Base-by-base conservation (phyloP, 2,888 invertebrate species). In the Dastarcus helophoroides region DNA sequence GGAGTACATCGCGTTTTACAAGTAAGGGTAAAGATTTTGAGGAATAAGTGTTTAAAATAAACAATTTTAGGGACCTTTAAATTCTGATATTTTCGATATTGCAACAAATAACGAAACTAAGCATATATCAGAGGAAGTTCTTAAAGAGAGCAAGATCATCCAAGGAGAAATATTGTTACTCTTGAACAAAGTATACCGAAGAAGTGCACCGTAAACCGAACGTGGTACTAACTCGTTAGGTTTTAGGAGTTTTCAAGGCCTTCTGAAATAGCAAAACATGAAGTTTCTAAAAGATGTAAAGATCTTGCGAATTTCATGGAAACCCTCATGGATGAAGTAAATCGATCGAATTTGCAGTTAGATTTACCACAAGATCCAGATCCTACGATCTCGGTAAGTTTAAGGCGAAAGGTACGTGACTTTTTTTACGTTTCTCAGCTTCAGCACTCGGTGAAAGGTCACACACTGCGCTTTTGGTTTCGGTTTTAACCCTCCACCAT, bases 1-100 rank as follows among this genome's bases (percentile, higher is more conserved):
- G 90, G 86, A 15, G 77, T 86, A 53, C 86, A 91, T 62, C 65
- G 74, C 33, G 75, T 91, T 1, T 51, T 83, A 37, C 74, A 80
- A 69, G 80, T 79, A 60, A 57, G n/a, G n/a, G n/a, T n/a, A n/a
- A n/a, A n/a, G n/a, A 11, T n/a, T 15, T 34, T 22, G 7, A 26
- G 6, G 14, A 13, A 26, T 23, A 26, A 26, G 11, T 17, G 6
- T 7, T 7, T 17, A 17, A 17, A 6, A 17, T 17, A 17, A 7
- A 6, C n/a, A 19, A 29, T 44, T 64, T 13, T 51, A 78, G 76
- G 89, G 88, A 8, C 88, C 89, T 0, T 50, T 58, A 10, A 76
- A 80, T 54, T 78, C 82, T 0, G 73, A 88, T 43, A 77, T 89
- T 2, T 85, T 88, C 46, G 70, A 75, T 37, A 35, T 58, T 5